Percentiles rank a stretch among this genome's conserved stretches.
These are phyloP conservation scores for Dicrurus megarhynchus DNA, from an alignment of 2,113 vertebrate species.

Conservation along the genomic window DNA sequence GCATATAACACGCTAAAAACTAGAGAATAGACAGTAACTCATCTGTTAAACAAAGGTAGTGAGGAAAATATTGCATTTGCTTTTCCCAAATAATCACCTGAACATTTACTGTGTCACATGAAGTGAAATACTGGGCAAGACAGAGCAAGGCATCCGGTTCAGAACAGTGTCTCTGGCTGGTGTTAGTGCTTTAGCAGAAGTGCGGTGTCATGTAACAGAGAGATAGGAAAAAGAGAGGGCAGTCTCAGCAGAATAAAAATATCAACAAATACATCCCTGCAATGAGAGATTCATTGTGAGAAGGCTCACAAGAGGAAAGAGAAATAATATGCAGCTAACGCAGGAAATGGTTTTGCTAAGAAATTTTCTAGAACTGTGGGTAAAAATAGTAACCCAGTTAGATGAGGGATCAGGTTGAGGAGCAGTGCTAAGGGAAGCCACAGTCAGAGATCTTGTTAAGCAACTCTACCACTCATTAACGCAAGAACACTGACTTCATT, in stretches of 20 bases:
- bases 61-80: not conserved
- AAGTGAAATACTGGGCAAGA: not conserved
- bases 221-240: not conserved
- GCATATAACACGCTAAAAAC: not conserved
- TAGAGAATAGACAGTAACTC: not conserved
- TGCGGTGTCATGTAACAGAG: not conserved
- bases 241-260: not conserved
- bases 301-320: not conserved
- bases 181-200: not conserved
- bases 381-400: not conserved
- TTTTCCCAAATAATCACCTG: not conserved
- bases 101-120: not conserved
- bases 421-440: not conserved
- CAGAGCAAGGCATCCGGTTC: fast-evolving
- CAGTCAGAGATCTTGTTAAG: not conserved
- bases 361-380: not conserved
- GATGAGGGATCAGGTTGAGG: not conserved
- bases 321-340: not conserved
- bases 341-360: not conserved
- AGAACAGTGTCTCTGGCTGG: fast-evolving
- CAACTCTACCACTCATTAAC: not conserved
- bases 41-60: not conserved
- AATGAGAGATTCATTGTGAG: not conserved
- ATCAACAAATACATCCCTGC: not conserved
- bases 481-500: not conserved